phyloP scores from a whole-genome alignment of 2,888 invertebrate species.

The Microctonus brassicae region DNA sequence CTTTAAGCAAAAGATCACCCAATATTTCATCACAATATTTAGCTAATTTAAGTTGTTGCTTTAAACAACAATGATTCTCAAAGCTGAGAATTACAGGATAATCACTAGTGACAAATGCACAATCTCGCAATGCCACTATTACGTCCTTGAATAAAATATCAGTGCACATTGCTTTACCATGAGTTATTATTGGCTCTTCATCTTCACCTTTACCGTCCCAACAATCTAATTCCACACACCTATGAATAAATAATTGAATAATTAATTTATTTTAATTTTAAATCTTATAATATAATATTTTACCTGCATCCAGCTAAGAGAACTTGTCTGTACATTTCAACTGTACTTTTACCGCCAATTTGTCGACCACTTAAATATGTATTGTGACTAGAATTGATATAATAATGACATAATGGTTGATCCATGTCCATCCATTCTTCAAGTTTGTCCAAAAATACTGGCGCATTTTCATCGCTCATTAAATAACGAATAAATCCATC shows the following conservation, averaged over 20 bases:
- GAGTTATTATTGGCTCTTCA: slow-evolving; percentile 81
- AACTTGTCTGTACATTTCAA: slow-evolving; percentile 76
- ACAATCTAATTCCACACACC: slow-evolving; percentile 80
- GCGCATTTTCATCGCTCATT: slow-evolving; percentile 82
- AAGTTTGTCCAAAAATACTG: slow-evolving; percentile 78
- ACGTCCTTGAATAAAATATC: slow-evolving; percentile 77
- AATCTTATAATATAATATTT: slow-evolving; percentile 5
- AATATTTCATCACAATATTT: slow-evolving; percentile 80
- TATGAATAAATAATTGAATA: too few relatives aligned
- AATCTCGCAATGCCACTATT: slow-evolving; percentile 77
- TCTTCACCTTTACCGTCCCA: slow-evolving; percentile 79
- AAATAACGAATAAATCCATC: slow-evolving; percentile 78
- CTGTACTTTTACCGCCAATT: slow-evolving; percentile 79
- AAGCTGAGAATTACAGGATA: slow-evolving; percentile 79
- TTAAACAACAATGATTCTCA: slow-evolving; percentile 78
- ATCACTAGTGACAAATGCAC: slow-evolving; percentile 78
- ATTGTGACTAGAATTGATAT: slow-evolving; percentile 79
- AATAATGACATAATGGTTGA: slow-evolving; percentile 79
- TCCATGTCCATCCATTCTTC: slow-evolving; percentile 80
- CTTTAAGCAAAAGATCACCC: slow-evolving; percentile 76
- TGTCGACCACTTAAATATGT: slow-evolving; percentile 77
- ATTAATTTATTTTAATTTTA: neutral
- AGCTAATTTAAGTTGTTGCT: slow-evolving; percentile 79
- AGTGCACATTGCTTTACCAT: slow-evolving; percentile 83
- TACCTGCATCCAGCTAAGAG: slow-evolving; percentile 67